Conservation (phyloP, 1,140 invertebrate genomes). For the Drosophila repleta region DNA sequence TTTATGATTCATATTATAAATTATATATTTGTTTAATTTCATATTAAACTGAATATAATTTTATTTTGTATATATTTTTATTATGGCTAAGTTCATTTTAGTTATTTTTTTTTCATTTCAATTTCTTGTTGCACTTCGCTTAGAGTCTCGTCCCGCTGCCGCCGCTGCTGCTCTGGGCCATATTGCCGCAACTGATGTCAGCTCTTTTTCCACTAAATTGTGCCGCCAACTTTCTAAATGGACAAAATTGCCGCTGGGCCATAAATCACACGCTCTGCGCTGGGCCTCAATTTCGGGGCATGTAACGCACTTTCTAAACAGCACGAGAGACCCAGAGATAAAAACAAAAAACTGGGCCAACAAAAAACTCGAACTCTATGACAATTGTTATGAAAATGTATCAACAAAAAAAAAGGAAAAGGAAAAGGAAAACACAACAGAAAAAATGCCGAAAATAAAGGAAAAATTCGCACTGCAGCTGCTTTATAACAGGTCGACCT, state of each 20-base stretch:
- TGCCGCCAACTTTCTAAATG: constrained; percentile 53
- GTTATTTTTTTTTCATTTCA: not conserved
- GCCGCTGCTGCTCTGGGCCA: constrained; percentile 6
- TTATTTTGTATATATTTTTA: not conserved
- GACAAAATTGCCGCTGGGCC: constrained; percentile 24
- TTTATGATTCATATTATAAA: too few relatives aligned
- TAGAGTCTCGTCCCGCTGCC: not conserved
- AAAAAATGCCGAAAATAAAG: constrained; percentile 16
- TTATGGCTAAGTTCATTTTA: not conserved
- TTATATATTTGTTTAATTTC: too few relatives aligned
- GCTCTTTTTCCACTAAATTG: constrained; percentile 21
- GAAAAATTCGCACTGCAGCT: constrained; percentile 50
- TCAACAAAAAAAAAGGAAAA: constrained; percentile 19
- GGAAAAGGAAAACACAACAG: not conserved
- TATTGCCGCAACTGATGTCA: constrained; percentile 6
- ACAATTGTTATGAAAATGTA: constrained; percentile 53
- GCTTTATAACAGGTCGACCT: constrained; percentile 57
- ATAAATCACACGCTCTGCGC: constrained; percentile 63
- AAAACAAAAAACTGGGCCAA: constrained; percentile 18
- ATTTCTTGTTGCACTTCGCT: not conserved
- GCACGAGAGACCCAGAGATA: constrained; percentile 27
- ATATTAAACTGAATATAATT: not conserved
- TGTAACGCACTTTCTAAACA: constrained; percentile 80
- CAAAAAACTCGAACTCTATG: constrained; percentile 30
- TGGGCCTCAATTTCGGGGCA: constrained; percentile 41